Conservation (phyloP, 2,113 vertebrate genomes). For the Colistium nudipinnis region DNA sequence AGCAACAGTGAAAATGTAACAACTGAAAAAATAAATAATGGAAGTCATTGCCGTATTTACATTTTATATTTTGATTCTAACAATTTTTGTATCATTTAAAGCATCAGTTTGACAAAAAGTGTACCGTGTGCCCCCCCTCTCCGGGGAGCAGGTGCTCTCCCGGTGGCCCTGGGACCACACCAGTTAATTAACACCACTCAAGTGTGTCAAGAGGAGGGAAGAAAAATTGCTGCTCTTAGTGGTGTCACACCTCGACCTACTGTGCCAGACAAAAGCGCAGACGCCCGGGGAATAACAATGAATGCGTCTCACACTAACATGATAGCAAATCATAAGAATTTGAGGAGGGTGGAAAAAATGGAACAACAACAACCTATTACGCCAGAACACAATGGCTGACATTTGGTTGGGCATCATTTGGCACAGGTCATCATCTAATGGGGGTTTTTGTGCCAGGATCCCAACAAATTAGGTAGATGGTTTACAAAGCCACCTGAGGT, state of each 20-base stretch:
- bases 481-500: too few species aligned
- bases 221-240: conserved; percentile 39
- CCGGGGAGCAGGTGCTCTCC: conserved; percentile 31
- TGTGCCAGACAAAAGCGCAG: conserved; percentile 15
- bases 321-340: conserved; percentile 13
- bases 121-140: conserved; percentile 21
- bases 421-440: not conserved
- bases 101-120: conserved; percentile 22
- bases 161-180: conserved; percentile 33
- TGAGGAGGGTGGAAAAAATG: not conserved
- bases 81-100: conserved; percentile 6
- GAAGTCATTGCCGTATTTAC: not conserved
- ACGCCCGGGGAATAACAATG: conserved; percentile 48
- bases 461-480: too few species aligned
- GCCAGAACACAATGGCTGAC: not conserved
- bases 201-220: conserved; percentile 55
- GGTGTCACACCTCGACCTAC: conserved; percentile 30
- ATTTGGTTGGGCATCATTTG: not conserved
- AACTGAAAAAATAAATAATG: not conserved
- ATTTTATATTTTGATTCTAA: not conserved
- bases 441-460: too few species aligned
- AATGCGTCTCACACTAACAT: conserved; percentile 5
- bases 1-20: too few species aligned
- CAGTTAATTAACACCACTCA: conserved; percentile 68
- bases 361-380: conserved; percentile 3